phyloP scores from a whole-genome alignment of 1,140 invertebrate species.

The Uloborus diversus region DNA sequence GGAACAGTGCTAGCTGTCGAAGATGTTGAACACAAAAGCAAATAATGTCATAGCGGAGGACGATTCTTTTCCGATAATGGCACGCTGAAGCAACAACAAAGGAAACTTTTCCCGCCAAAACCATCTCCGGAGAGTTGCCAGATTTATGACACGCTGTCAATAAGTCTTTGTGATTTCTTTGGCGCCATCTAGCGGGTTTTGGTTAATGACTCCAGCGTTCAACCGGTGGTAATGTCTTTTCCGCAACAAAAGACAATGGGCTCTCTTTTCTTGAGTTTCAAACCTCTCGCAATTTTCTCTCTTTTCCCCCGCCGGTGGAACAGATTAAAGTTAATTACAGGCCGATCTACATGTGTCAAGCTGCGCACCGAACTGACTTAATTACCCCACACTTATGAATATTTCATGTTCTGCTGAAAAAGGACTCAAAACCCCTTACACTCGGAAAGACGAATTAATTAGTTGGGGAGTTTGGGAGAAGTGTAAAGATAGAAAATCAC shows the following conservation, averaged over 20 bases:
- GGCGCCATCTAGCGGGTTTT: constrained; percentile 33
- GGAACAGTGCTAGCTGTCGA: constrained; percentile 4
- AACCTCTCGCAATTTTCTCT: constrained; percentile 42
- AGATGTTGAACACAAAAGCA: constrained; percentile 30
- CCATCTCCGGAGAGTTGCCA: constrained; percentile 38
- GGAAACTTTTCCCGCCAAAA: constrained; percentile 1
- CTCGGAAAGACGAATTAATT: constrained; percentile 42
- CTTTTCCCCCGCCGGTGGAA: constrained; percentile 25
- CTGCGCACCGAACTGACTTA: constrained; percentile 42
- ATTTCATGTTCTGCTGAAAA: constrained; percentile 50
- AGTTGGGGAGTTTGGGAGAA: constrained; percentile 44
- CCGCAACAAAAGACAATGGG: constrained; percentile 39
- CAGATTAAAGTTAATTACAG: constrained; percentile 56
- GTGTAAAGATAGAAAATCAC: constrained; percentile 27
- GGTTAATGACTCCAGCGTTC: constrained; percentile 42
- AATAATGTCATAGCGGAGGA: constrained; percentile 36
- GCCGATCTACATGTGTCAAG: constrained; percentile 51
- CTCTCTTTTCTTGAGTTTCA: constrained; percentile 28
- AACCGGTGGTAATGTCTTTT: constrained; percentile 54
- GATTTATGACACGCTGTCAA: constrained; percentile 52
- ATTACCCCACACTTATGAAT: constrained; percentile 54
- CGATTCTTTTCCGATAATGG: constrained; percentile 43
- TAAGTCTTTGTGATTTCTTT: constrained; percentile 36
- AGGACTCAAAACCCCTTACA: constrained; percentile 6
- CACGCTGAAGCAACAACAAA: background rate